Conservation (phyloP, 2,113 vertebrate species). For the Larimichthys crocea region DNA sequence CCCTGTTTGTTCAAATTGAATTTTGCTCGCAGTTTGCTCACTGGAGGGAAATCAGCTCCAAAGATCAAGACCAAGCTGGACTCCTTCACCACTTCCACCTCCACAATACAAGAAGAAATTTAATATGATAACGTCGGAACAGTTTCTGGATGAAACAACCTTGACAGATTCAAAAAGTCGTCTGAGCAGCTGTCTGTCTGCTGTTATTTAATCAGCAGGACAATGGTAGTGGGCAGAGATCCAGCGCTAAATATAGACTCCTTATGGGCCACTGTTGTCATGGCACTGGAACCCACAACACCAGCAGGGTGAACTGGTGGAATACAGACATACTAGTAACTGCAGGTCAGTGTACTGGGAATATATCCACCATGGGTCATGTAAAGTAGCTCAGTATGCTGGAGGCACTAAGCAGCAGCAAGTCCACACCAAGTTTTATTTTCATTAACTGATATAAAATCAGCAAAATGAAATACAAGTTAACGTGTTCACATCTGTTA, state of each 20-base stretch:
- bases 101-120: neutral
- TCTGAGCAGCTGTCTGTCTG: slow-evolving; percentile 41
- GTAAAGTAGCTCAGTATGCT: neutral
- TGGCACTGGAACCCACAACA: slow-evolving; percentile 46
- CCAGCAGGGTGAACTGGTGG: slow-evolving; percentile 9
- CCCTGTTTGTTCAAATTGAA: slow-evolving; percentile 25
- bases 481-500: neutral
- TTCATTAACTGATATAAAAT: neutral
- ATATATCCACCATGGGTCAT: neutral
- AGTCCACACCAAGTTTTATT: neutral
- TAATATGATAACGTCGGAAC: slow-evolving; percentile 5
- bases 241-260: slow-evolving; percentile 66
- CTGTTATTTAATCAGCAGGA: slow-evolving; percentile 61
- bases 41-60: slow-evolving; percentile 6
- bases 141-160: slow-evolving; percentile 42
- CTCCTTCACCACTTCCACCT: neutral
- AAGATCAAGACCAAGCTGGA: slow-evolving; percentile 8
- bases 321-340: slow-evolving; percentile 1
- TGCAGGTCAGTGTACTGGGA: slow-evolving; percentile 13
- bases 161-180: slow-evolving; percentile 42
- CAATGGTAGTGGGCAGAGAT: slow-evolving; percentile 60
- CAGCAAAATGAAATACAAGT: too few relatives aligned
- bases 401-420: neutral
- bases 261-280: slow-evolving; percentile 48
- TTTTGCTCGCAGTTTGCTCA: slow-evolving; percentile 21